Conservation (phyloP, 1,140 invertebrate genomes). For the Phthorimaea operculella region DNA sequence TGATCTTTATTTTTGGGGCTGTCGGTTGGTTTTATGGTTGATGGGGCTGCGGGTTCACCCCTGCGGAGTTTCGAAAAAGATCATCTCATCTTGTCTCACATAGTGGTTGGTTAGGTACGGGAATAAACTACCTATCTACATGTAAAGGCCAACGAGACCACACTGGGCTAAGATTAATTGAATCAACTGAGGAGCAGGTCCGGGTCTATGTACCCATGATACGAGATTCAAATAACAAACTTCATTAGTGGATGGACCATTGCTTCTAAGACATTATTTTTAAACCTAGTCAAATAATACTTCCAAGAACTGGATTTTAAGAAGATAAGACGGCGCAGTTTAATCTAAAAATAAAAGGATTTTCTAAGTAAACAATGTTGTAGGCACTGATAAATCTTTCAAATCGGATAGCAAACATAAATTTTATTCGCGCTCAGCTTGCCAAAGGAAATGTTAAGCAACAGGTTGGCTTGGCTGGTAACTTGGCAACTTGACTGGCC, state of each 20-base stretch:
- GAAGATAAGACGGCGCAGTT: too few species aligned
- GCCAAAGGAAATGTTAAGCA: background rate
- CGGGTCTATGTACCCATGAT: background rate
- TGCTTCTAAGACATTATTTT: too few species aligned
- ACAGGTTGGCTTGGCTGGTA: background rate
- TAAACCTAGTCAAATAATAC: too few species aligned
- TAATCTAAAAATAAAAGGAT: too few species aligned
- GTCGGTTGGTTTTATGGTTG: constrained; percentile 23
- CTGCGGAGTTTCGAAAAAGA: constrained; percentile 59
- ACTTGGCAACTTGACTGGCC: background rate
- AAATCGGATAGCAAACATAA: too few species aligned
- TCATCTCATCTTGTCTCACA: constrained; percentile 8
- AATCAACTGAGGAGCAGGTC: background rate
- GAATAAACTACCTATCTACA: background rate
- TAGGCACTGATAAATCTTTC: too few species aligned
- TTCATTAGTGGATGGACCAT: too few species aligned
- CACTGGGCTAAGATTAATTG: background rate
- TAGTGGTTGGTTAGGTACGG: background rate
- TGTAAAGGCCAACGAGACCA: background rate
- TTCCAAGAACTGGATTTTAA: too few species aligned
- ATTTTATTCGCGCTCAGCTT: background rate
- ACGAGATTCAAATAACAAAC: background rate
- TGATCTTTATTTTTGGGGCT: constrained; percentile 30
- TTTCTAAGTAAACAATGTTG: too few species aligned
- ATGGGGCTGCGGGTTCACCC: constrained; percentile 34